phyloP scores from a whole-genome alignment of 53 echinoderm and acorn worm species.

The Actinopyga echinites region DNA sequence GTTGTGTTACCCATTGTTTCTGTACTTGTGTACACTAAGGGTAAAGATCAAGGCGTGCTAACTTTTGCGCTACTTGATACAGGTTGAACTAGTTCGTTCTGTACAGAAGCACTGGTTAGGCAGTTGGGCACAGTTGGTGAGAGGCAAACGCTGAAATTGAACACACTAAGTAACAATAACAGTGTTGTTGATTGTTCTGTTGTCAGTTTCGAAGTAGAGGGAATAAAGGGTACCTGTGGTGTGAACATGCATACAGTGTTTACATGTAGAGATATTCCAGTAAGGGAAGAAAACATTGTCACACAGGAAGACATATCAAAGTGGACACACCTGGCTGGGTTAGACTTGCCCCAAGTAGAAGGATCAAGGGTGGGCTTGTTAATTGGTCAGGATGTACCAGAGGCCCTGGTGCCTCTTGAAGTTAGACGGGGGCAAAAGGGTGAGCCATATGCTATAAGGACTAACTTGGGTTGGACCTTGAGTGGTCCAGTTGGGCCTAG shows the following conservation, averaged over 20 bases:
- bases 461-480: constrained; percentile 54
- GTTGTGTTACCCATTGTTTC: constrained; percentile 54
- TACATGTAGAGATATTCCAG: constrained; percentile 8
- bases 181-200: constrained; percentile 11
- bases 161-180: constrained; percentile 37
- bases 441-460: constrained; percentile 56
- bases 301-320: neutral
- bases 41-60: neutral
- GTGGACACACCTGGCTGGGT: constrained; percentile 48
- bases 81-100: constrained; percentile 54
- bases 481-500: constrained; percentile 33
- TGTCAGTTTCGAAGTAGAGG: constrained; percentile 47
- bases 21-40: constrained; percentile 32
- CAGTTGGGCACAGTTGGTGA: constrained; percentile 38
- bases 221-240: constrained; percentile 21
- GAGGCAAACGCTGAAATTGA: constrained; percentile 34
- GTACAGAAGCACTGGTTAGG: constrained; percentile 30
- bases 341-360: constrained; percentile 18
- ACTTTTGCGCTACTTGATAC: constrained; percentile 65
- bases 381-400: constrained; percentile 65
- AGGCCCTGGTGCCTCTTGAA: constrained; percentile 52
- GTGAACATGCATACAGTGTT: constrained; percentile 30
- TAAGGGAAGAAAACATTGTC: constrained; percentile 16
- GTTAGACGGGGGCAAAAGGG: constrained; percentile 41
- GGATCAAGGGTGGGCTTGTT: constrained; percentile 40